Evolutionary conservation across 2,888 invertebrate species (phyloP).

Genomic region (Parnassius orleans): DNA sequence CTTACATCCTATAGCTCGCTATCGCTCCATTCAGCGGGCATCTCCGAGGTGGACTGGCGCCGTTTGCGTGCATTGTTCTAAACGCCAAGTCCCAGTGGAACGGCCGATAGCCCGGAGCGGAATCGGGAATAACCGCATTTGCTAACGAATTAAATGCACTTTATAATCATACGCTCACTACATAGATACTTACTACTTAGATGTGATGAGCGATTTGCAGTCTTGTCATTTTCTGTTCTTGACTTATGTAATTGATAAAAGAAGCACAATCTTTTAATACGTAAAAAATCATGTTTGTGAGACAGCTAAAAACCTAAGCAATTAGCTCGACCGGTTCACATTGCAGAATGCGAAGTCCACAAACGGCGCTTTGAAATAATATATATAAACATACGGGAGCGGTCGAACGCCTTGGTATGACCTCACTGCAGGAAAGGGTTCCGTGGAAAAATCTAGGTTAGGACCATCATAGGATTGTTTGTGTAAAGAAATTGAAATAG

Average conservation of each 20-base stretch:
- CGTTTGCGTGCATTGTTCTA: slow-evolving; percentile 35
- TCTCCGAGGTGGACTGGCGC: slow-evolving; percentile 37
- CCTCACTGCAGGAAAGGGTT: slow-evolving; percentile 17
- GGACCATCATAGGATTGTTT: background rate
- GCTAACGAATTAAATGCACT: slow-evolving; percentile 18
- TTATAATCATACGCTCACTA: slow-evolving; percentile 20
- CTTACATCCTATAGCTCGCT: slow-evolving; percentile 10
- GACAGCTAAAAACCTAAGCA: slow-evolving; percentile 17
- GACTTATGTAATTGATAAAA: background rate
- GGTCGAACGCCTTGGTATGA: slow-evolving; percentile 24
- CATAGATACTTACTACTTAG: background rate
- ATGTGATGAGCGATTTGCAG: slow-evolving; percentile 7
- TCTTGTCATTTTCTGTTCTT: too few relatives aligned
- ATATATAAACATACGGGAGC: slow-evolving; percentile 25
- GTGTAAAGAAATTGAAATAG: too few relatives aligned
- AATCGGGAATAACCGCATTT: slow-evolving; percentile 7
- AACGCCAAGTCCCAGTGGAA: slow-evolving; percentile 25
- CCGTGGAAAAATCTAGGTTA: slow-evolving; percentile 6
- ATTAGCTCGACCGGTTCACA: slow-evolving; percentile 25
- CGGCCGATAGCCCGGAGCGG: slow-evolving; percentile 32
- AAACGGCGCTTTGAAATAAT: slow-evolving; percentile 18
- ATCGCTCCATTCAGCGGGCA: slow-evolving; percentile 29
- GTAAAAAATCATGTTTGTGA: slow-evolving; percentile 10
- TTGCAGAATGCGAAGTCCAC: slow-evolving; percentile 18
- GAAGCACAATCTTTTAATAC: slow-evolving; percentile 8